These are phyloP conservation scores for Colius striatus DNA, from an alignment of 2,113 vertebrate species.

Conservation along the genomic window DNA sequence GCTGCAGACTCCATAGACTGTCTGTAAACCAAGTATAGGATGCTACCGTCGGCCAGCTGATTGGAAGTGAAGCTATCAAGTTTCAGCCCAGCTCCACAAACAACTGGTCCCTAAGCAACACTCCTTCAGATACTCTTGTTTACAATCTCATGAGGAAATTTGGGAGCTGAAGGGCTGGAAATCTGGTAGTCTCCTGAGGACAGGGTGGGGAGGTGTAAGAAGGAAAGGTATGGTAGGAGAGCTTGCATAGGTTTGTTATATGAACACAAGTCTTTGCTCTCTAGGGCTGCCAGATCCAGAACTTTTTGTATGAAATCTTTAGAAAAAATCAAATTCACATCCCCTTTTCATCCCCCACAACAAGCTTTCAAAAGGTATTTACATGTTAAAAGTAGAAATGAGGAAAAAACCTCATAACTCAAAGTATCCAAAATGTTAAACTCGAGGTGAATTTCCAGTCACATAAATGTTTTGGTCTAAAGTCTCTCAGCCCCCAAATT, in stretches of 20 bases:
- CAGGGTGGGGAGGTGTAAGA: background rate
- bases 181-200: background rate
- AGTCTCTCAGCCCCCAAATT: background rate
- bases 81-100: background rate
- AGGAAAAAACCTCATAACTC: background rate
- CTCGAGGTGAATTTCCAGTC: background rate
- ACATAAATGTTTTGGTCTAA: background rate
- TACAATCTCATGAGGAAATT: constrained; percentile 54
- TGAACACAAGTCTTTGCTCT: background rate
- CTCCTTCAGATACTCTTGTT: constrained; percentile 47
- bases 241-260: background rate
- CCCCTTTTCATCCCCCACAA: background rate
- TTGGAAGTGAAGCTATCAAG: background rate
- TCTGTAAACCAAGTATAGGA: background rate
- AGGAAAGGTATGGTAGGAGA: background rate
- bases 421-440: background rate
- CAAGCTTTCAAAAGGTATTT: background rate
- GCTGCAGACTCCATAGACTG: background rate
- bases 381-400: background rate
- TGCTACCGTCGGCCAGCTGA: background rate
- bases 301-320: background rate
- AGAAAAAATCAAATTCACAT: background rate
- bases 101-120: background rate
- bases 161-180: constrained; percentile 33
- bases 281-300: background rate